Evolutionary conservation across 2,888 invertebrate species (phyloP), one percentile per base, ranked within the genome.

Genomic region (Lithophane ornitopus): DNA sequence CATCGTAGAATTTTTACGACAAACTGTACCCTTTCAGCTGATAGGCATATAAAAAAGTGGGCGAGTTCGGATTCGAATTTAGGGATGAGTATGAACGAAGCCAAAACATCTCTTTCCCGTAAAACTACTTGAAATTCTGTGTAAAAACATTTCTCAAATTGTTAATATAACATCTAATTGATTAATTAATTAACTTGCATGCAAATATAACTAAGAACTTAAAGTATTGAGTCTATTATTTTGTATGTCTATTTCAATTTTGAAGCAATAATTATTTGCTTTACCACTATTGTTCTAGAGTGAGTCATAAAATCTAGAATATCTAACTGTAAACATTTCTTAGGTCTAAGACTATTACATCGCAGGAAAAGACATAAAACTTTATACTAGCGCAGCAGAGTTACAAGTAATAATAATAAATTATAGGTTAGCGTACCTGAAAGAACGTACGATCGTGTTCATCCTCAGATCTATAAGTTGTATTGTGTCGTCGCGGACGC

Each of bases 401-500:
- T 80, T 76, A 81, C 75, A 81, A 85, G 85, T 77, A 85, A 81
- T 82, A 74, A 72, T 70, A 81, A 78, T 86, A 80, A 85, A 81
- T 81, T 78, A 78, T 68, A 78, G 71, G 81, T 77, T 74, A 77
- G 63, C 73, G 74, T 97, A 99, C 99, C 98, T 98, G 96, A 99
- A 99, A 76, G 99, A 98, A 84, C 98, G 97, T 82, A 99, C 97
- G 81, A 99, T 98, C 94, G 98, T 98, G 96, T 99, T 99, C 98
- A 98, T 99, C 92, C 99, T 97, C 85, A 99, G 97, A 96, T 99
- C 99, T 93, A 99, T 97, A 75, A 99, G 97, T 94, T 99, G 99
- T 89, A 99, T 97, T 34, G 99, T 98, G 95, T 99, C 99, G 94
- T 99, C 99, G 89, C 99, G 97, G 72, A 99, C 98, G 93, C 99